Conservation (phyloP, 2,888 invertebrate genomes). For the Aromia moschata region DNA sequence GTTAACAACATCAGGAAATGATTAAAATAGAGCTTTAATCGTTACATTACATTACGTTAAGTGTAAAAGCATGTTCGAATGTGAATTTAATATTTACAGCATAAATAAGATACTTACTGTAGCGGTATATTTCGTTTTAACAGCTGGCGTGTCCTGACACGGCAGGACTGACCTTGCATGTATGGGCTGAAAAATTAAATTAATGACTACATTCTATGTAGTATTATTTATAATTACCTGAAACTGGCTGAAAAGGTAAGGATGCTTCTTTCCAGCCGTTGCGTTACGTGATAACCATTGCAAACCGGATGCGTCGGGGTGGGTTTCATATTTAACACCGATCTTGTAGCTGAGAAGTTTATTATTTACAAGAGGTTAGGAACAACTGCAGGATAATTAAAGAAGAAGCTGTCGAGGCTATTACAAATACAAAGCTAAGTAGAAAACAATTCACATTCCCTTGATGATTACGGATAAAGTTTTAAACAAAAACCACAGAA, state of each 20-base stretch:
- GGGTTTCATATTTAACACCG: slow-evolving; percentile 79
- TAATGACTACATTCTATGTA: background rate
- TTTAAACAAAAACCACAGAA: too few species aligned
- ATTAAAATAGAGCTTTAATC: too few species aligned
- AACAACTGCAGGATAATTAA: too few species aligned
- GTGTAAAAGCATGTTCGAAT: too few species aligned
- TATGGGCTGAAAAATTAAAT: slow-evolving; percentile 71
- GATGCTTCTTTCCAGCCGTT: slow-evolving; percentile 86
- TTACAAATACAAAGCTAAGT: too few species aligned
- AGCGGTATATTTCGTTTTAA: slow-evolving; percentile 81
- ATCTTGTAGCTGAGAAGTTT: slow-evolving; percentile 66
- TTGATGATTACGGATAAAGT: too few species aligned
- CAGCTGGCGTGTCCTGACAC: slow-evolving; percentile 91
- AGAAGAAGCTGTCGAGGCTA: too few species aligned
- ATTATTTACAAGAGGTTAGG: too few species aligned
- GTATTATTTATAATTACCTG: slow-evolving; percentile 64
- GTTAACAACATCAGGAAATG: too few species aligned
- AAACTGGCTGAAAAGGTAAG: slow-evolving; percentile 87
- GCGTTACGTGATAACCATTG: slow-evolving; percentile 90
- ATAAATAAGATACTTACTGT: slow-evolving; percentile 65
- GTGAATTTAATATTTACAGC: too few species aligned
- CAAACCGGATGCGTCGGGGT: slow-evolving; percentile 81
- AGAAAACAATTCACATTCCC: too few species aligned
- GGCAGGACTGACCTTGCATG: slow-evolving; percentile 90
- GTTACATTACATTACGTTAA: too few species aligned